phyloP scores from a whole-genome alignment of 2,888 invertebrate genomes.

The Lycophotia porphyrea region DNA sequence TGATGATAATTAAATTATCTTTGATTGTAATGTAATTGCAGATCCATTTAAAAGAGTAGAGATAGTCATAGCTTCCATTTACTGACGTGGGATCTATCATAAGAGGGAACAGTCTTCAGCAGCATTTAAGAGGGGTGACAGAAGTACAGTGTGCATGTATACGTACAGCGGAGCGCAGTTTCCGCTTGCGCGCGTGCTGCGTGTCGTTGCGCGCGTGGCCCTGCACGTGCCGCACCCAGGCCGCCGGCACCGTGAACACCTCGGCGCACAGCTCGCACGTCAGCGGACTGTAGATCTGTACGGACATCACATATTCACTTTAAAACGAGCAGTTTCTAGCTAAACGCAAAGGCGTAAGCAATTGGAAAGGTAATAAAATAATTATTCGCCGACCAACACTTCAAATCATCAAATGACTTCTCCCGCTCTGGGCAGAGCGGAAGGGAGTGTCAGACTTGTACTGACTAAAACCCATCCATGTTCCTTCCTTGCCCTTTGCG shows the following conservation, averaged over 20 bases:
- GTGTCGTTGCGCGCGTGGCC: constrained; percentile 92
- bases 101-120: not conserved
- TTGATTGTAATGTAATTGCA: too few species aligned
- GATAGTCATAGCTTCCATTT: too few species aligned
- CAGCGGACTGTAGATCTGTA: constrained; percentile 92
- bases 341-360: not conserved
- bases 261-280: constrained; percentile 96
- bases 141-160: not conserved
- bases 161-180: constrained; percentile 88
- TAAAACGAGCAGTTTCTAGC: not conserved
- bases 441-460: too few species aligned
- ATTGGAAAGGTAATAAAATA: not conserved
- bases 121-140: not conserved
- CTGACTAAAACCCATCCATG: too few species aligned
- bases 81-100: too few species aligned
- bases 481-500: too few species aligned
- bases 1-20: too few species aligned
- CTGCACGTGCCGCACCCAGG: constrained; percentile 96
- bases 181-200: constrained; percentile 90
- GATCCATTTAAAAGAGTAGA: too few species aligned
- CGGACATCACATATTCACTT: constrained; percentile 24
- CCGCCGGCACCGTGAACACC: constrained; percentile 95
- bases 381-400: not conserved
- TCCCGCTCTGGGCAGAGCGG: too few species aligned
- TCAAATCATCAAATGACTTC: too few species aligned